phyloP scores from a whole-genome alignment of 2,113 vertebrate genomes.

The Sisor rabdophorus region DNA sequence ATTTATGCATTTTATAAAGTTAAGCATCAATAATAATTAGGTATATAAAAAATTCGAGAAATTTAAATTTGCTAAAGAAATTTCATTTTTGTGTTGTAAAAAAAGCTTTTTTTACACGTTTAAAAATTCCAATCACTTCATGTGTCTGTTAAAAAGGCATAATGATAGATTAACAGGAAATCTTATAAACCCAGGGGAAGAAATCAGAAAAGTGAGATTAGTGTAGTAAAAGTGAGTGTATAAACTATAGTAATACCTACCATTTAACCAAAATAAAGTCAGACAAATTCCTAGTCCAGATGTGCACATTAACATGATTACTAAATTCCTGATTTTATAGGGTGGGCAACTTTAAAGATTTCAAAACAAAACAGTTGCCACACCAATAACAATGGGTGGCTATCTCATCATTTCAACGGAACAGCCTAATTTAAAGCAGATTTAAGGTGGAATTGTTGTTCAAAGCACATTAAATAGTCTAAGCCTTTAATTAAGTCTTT shows the following conservation, averaged over 20 bases:
- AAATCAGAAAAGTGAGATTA: background rate
- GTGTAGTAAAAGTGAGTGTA: background rate
- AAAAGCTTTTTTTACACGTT: background rate
- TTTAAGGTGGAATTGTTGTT: slow-evolving; percentile 28
- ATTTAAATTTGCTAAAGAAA: background rate
- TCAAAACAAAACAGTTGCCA: slow-evolving; percentile 43
- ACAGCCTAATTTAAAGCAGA: slow-evolving; percentile 39
- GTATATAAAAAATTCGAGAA: too few relatives aligned
- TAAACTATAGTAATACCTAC: slow-evolving; percentile 1
- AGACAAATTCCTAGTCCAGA: slow-evolving; percentile 31
- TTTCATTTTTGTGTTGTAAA: background rate
- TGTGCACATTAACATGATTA: slow-evolving; percentile 25
- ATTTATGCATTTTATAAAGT: background rate
- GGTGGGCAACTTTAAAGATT: slow-evolving; percentile 31
- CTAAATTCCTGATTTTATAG: slow-evolving; percentile 39
- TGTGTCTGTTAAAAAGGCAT: slow-evolving; percentile 1
- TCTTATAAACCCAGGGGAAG: slow-evolving; percentile 23
- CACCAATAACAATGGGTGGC: slow-evolving; percentile 33
- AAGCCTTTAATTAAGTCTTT: slow-evolving; percentile 34
- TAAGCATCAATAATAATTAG: background rate
- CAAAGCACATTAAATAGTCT: slow-evolving; percentile 24
- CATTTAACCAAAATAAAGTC: slow-evolving; percentile 33
- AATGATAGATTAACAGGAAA: background rate
- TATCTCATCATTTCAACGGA: slow-evolving; percentile 30
- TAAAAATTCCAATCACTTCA: background rate